Evolutionary conservation across 2,113 vertebrate genomes (phyloP), one percentile per base, ranked within the genome.

Genomic region (Rattus rattus): DNA sequence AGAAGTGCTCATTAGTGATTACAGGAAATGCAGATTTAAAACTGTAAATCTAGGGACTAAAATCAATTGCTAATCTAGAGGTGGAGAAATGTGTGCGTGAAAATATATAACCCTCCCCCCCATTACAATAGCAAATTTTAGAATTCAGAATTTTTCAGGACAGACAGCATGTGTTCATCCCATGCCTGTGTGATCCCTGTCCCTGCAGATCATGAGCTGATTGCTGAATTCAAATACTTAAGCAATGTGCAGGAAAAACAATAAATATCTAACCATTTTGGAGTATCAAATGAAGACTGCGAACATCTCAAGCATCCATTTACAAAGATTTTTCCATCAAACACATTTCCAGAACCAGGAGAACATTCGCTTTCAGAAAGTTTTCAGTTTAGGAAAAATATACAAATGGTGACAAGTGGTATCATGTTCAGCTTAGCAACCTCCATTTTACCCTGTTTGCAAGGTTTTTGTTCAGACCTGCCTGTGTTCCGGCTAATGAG

Each of bases 111-210:
- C 10, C 69, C 9, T 43, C 43, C 43, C 43, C 43, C 81, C 56
- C 24, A 47, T 49, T 63, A 5, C 88, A 72, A 91, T 59, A 36
- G 26, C 28, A 75, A 81, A 61, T 59, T 81, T 92, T 30, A 92
- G 52, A 85, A 92, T 63, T 95, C 20, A 76, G 24, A 94, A 81
- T 9, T 67, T 79, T 95, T 86, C 26, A 47, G 7, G 76, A 91
- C 39, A 77, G n/a, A 12, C 12, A 73, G 19, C 19, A 54, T 59
- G 65, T 56, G 11, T 39, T 70, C 30, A 69, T 22, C 67, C 8
- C 1, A 61, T 19, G 5, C 20, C 43, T 54, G 47, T 39, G 49
- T 73, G 19, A 92, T 33, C 24, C n/a, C 36, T 36, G 56, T 14
- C 8, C 10, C 17, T 67, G 28, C 0, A 61, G 13, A 11, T 33